Conservation (phyloP, 2,797 vertebrate species). For the Peromyscus attwateri region DNA sequence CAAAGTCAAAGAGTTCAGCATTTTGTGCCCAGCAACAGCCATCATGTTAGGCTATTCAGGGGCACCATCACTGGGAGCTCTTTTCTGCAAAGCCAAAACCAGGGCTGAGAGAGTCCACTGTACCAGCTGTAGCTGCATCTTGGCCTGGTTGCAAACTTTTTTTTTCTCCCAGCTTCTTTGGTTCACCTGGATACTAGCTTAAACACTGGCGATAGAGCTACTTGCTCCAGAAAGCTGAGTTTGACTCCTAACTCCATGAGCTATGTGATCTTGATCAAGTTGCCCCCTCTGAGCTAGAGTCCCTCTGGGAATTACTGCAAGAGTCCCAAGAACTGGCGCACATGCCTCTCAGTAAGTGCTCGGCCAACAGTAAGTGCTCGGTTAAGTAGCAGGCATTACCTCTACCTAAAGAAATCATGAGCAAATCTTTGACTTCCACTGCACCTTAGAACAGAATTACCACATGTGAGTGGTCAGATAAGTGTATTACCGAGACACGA, state of each 20-base stretch:
- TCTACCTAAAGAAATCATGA: neutral
- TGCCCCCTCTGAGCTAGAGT: neutral
- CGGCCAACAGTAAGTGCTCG: neutral
- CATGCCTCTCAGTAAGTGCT: too few species aligned
- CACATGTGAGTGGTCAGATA: neutral
- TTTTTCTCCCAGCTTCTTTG: neutral
- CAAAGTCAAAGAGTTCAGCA: conserved; percentile 11
- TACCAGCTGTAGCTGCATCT: neutral
- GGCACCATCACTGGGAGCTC: neutral
- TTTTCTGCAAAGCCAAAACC: neutral
- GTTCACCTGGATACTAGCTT: neutral
- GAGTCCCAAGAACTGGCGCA: neutral
- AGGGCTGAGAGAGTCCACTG: neutral
- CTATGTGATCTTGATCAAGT: neutral
- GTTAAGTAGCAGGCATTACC: neutral
- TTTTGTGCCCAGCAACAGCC: neutral
- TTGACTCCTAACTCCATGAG: neutral
- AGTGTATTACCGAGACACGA: neutral
- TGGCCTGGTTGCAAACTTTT: neutral
- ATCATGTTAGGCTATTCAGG: neutral
- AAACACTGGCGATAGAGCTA: neutral
- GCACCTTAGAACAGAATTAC: neutral
- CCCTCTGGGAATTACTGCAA: neutral
- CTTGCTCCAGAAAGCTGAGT: neutral
- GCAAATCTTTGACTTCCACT: neutral